Conservation (phyloP, 2,888 invertebrate genomes). For the Cremastinae sp. region DNA sequence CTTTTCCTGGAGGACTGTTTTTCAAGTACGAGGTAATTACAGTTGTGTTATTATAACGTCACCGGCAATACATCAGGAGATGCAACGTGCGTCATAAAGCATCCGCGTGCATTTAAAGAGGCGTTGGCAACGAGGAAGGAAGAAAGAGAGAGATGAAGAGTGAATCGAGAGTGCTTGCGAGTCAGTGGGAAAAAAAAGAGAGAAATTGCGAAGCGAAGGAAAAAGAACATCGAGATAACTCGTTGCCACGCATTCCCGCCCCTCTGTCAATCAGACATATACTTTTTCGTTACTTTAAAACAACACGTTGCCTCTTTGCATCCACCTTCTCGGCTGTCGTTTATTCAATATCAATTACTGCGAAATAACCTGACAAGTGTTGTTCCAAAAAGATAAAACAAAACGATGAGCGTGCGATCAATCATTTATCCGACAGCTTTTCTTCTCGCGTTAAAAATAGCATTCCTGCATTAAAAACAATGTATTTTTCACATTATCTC, state of each 20-base stretch:
- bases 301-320: slow-evolving; percentile 23
- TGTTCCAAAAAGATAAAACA: not conserved
- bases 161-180: not conserved
- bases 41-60: slow-evolving; percentile 76
- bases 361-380: not conserved
- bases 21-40: slow-evolving; percentile 72
- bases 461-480: too few species aligned
- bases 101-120: slow-evolving; percentile 72
- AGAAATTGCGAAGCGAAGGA: slow-evolving; percentile 16
- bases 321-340: not conserved
- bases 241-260: slow-evolving; percentile 37
- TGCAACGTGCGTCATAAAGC: slow-evolving; percentile 57
- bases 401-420: not conserved
- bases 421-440: not conserved
- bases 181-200: slow-evolving; percentile 6
- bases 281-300: slow-evolving; percentile 10
- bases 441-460: too few species aligned
- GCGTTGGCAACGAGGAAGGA: slow-evolving; percentile 18
- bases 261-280: slow-evolving; percentile 55
- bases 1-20: slow-evolving; percentile 58
- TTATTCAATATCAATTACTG: slow-evolving; percentile 32
- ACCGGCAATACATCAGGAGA: slow-evolving; percentile 73
- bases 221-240: slow-evolving; percentile 34
- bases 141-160: slow-evolving; percentile 19
- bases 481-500: too few species aligned